Percentiles rank a stretch among this genome's conserved stretches.
Conservation (phyloP, 2,888 invertebrate species). For the Philopedon plagiatum region DNA sequence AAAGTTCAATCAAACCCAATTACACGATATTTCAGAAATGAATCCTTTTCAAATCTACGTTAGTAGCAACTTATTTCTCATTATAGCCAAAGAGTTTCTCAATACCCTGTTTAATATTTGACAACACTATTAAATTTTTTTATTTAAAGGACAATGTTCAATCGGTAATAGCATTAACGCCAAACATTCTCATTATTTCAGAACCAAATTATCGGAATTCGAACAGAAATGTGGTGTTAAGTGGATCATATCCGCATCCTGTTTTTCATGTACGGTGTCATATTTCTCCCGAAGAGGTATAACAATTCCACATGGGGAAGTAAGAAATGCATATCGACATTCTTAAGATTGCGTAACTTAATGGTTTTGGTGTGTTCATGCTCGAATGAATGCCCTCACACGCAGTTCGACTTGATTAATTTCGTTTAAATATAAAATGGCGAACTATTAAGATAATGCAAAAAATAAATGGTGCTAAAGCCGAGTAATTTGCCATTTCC, state of each 20-base stretch:
- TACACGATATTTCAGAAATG: no score
- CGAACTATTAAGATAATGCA: conserved; percentile 45
- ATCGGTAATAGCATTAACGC: no score
- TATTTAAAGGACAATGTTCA: no score
- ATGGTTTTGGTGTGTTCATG: conserved; percentile 46
- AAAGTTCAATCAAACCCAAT: no score
- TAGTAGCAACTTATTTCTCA: no score
- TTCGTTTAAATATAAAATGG: conserved; percentile 40
- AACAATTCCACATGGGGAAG: conserved; percentile 43
- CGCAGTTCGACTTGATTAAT: conserved; percentile 46
- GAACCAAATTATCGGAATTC: conserved; percentile 17
- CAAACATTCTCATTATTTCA: background rate
- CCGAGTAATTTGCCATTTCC: conserved; percentile 15
- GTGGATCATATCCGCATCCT: conserved; percentile 47
- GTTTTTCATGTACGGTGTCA: conserved; percentile 34
- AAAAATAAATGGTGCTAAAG: conserved; percentile 33
- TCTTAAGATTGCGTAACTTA: conserved; percentile 49
- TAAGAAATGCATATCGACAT: conserved; percentile 49
- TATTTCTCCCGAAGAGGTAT: conserved; percentile 38
- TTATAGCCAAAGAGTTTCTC: no score
- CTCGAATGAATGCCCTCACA: conserved; percentile 46
- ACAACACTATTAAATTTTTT: no score
- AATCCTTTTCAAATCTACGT: no score
- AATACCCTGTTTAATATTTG: no score
- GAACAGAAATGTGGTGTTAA: conserved; percentile 37